phyloP scores from a whole-genome alignment of 2,797 vertebrate species.

The Halcyon chelicuti region DNA sequence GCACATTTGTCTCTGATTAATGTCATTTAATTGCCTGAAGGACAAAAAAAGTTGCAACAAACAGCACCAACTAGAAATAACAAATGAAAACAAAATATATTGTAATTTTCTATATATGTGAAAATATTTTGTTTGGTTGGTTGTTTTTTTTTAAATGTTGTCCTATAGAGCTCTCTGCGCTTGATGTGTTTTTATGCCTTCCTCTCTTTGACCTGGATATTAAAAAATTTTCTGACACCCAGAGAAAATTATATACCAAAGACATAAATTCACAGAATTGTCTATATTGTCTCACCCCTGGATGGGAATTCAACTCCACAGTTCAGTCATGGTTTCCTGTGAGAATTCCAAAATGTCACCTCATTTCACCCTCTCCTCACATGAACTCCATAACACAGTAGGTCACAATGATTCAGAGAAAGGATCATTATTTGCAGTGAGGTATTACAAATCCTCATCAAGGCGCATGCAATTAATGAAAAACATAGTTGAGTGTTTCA shows the following conservation, averaged over 20 bases:
- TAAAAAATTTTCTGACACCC: background rate
- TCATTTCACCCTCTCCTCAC: no score
- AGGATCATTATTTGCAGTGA: no score
- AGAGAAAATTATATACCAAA: background rate
- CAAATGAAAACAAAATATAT: background rate
- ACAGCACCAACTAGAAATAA: background rate
- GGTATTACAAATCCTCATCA: no score
- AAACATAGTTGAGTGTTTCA: no score
- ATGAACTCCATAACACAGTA: no score
- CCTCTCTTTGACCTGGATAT: background rate
- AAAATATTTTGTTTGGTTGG: background rate
- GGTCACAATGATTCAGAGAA: no score
- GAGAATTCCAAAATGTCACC: no score
- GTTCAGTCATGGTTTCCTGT: no score
- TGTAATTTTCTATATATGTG: background rate
- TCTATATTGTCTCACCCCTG: background rate
- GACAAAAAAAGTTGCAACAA: background rate
- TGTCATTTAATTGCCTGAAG: background rate
- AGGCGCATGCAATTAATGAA: no score
- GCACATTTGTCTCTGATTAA: background rate
- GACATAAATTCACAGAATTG: background rate
- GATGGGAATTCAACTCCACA: no score
- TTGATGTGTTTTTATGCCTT: background rate
- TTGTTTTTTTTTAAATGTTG: background rate
- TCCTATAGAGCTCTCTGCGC: background rate